Conservation (phyloP, 2,888 invertebrate species). For the Dolichopus griseipennis region DNA sequence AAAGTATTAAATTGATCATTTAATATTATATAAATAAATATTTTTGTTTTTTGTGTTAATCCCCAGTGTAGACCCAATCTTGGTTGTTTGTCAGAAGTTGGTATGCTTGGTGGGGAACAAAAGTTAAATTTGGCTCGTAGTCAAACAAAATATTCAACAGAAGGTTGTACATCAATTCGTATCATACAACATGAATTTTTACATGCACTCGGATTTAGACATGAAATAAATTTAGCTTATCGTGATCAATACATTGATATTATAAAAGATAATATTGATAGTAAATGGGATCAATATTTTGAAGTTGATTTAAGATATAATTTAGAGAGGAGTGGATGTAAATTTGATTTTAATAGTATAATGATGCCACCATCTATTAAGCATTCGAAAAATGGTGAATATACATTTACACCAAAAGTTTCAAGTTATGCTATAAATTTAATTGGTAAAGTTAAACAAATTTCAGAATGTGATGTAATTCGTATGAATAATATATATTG, state of each 20-base stretch:
- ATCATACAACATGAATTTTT: slow-evolving; percentile 55
- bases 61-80: too few species aligned
- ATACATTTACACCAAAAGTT: slow-evolving; percentile 52
- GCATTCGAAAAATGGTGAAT: slow-evolving; percentile 57
- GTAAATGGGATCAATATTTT: slow-evolving; percentile 57
- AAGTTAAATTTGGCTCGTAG: neutral
- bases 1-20: too few species aligned
- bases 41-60: too few species aligned
- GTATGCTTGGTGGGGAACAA: neutral
- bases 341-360: slow-evolving; percentile 66
- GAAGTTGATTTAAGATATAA: slow-evolving; percentile 49
- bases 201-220: slow-evolving; percentile 66
- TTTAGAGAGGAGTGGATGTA: slow-evolving; percentile 54
- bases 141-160: neutral
- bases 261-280: slow-evolving; percentile 31
- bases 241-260: slow-evolving; percentile 58
- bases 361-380: slow-evolving; percentile 71
- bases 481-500: neutral
- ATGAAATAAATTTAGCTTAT: slow-evolving; percentile 63
- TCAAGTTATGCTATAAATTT: neutral
- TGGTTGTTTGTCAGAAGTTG: neutral
- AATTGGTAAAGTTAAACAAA: neutral
- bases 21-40: too few species aligned
- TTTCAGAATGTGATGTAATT: neutral
- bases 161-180: neutral